Evolutionary conservation across 2,113 vertebrate genomes (phyloP).

Genomic region (Smithornis capensis): DNA sequence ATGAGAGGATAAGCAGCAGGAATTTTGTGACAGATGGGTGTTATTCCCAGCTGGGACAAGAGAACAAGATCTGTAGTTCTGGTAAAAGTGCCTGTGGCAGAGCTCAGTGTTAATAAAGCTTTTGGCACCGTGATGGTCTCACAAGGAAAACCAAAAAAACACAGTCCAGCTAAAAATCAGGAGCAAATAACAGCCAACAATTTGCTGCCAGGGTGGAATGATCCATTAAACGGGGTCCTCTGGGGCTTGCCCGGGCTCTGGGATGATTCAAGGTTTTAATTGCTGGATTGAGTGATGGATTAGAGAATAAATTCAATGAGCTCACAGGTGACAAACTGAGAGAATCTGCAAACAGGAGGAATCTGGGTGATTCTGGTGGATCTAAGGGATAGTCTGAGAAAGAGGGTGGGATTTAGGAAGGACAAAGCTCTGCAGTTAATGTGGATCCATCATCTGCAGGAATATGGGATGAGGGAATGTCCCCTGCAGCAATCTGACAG

Average conservation of each 20-base stretch:
- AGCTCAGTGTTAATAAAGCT: neutral
- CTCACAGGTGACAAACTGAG: neutral
- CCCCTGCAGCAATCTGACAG: neutral
- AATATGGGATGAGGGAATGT: neutral
- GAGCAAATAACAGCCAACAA: neutral
- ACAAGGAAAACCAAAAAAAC: neutral
- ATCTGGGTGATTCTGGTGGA: neutral
- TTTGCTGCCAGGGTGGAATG: neutral
- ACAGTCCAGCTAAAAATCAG: neutral
- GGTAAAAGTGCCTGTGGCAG: constrained; percentile 19
- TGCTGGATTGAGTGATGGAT: neutral
- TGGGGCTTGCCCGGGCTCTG: neutral
- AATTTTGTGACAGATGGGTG: neutral
- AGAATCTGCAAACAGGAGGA: neutral
- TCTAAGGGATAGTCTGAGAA: neutral
- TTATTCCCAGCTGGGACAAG: neutral
- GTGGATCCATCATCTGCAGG: neutral
- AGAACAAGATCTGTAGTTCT: neutral
- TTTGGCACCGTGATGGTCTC: neutral
- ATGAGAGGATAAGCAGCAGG: neutral
- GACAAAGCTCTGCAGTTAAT: neutral
- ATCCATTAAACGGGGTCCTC: neutral
- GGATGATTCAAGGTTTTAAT: neutral
- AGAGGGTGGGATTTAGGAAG: neutral
- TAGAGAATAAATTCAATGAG: neutral